These are phyloP conservation scores for Xylocampa areola DNA, from an alignment of 2,888 invertebrate genomes.

Conservation along the genomic window DNA sequence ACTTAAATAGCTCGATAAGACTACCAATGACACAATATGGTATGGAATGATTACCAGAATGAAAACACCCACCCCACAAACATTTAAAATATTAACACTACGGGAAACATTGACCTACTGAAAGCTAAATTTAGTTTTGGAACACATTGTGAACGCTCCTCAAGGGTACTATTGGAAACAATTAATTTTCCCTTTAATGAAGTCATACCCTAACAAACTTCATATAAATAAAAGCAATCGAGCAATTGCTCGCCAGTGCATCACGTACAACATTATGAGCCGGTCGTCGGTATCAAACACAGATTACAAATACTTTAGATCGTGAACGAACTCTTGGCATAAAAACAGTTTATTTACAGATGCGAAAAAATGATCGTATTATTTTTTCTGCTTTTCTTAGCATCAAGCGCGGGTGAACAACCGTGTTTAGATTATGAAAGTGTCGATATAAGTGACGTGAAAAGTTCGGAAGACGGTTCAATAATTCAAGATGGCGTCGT, in stretches of 20 bases:
- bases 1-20: too few relatives aligned
- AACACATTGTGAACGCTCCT: constrained; percentile 70
- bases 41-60: too few relatives aligned
- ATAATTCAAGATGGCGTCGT: constrained; percentile 63
- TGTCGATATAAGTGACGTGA: constrained; percentile 70
- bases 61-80: too few relatives aligned
- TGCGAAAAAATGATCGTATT: constrained; percentile 53
- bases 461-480: constrained; percentile 56
- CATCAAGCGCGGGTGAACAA: constrained; percentile 54
- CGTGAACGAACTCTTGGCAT: constrained; percentile 30
- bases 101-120: neutral
- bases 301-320: constrained; percentile 46
- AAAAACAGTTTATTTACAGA: constrained; percentile 21
- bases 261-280: constrained; percentile 51
- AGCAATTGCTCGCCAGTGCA: constrained; percentile 44
- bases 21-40: too few relatives aligned
- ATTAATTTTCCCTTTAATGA: constrained; percentile 54
- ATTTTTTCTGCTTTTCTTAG: constrained; percentile 55
- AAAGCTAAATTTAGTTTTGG: constrained; percentile 80
- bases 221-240: constrained; percentile 56
- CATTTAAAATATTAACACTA: too few relatives aligned
- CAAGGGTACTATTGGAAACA: constrained; percentile 28
- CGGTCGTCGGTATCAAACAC: constrained; percentile 51
- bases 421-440: constrained; percentile 66
- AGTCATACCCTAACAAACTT: constrained; percentile 41